A percentile compares a stretch with the other conserved stretches of the same genome.
These are phyloP conservation scores for Lamellibrachia satsuma DNA, from an alignment of 2,888 invertebrate genomes.

Conservation along the genomic window DNA sequence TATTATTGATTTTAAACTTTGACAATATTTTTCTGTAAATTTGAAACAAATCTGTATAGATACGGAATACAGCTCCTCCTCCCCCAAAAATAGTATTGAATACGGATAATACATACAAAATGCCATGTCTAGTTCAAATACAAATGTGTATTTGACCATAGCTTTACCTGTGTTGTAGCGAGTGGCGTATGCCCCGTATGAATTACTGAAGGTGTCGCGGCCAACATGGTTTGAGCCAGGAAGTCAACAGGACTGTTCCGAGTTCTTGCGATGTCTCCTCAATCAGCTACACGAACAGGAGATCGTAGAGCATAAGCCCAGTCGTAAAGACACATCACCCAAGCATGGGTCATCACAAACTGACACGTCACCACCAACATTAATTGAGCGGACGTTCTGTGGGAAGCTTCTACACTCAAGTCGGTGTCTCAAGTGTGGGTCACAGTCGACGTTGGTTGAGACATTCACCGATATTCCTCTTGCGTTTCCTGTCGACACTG, in stretches of 20 bases:
- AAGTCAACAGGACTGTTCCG: constrained; percentile 88
- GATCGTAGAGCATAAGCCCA: constrained; percentile 43
- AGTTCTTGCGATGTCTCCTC: constrained; percentile 80
- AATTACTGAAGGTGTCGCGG: constrained; percentile 76
- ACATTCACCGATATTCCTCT: constrained; percentile 78
- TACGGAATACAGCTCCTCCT: no score
- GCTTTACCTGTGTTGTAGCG: constrained; percentile 56
- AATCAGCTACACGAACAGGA: constrained; percentile 81
- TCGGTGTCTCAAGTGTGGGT: constrained; percentile 69
- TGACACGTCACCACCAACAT: constrained; percentile 8
- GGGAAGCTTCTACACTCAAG: constrained; percentile 80
- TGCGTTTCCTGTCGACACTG: constrained; percentile 59
- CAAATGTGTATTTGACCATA: background rate
- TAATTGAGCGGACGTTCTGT: constrained; percentile 78
- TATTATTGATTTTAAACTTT: no score
- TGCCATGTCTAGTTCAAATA: background rate
- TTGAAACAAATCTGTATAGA: no score
- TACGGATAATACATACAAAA: background rate
- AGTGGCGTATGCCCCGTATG: constrained; percentile 76
- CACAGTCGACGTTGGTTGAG: constrained; percentile 73
- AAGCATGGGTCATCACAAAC: background rate
- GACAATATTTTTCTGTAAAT: no score
- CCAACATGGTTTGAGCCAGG: constrained; percentile 82
- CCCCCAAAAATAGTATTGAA: no score
- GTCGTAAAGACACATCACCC: background rate